Conservation (phyloP, 2,113 vertebrate species). For the Chroicocephalus ridibundus region DNA sequence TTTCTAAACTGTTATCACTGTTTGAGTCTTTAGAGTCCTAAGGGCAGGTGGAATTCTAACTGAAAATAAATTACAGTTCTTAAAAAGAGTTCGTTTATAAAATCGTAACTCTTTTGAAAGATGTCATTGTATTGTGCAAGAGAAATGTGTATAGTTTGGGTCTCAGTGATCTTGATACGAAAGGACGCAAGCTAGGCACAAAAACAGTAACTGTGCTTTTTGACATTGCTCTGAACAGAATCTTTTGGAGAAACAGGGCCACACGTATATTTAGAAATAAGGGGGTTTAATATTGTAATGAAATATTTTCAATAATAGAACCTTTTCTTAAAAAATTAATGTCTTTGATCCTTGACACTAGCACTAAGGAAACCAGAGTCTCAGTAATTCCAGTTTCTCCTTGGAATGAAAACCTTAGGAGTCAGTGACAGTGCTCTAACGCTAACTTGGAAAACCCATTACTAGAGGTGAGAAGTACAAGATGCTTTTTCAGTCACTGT, state of each 20-base stretch:
- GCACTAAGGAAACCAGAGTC: background rate
- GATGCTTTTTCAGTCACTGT: background rate
- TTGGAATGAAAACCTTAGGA: background rate
- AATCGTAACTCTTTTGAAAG: background rate
- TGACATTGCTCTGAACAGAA: background rate
- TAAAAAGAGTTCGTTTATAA: background rate
- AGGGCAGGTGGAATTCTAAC: background rate
- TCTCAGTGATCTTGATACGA: background rate
- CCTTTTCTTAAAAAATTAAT: background rate
- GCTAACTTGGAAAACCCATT: background rate
- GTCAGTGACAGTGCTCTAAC: background rate
- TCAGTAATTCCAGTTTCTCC: background rate
- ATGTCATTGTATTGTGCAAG: background rate
- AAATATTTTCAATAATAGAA: background rate
- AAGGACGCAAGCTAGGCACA: background rate
- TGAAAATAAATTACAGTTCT: background rate
- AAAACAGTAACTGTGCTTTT: background rate
- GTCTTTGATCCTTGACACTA: background rate
- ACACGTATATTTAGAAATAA: background rate
- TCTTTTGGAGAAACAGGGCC: background rate
- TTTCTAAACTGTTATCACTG: background rate
- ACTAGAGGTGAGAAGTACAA: background rate
- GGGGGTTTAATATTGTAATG: background rate
- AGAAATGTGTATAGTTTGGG: background rate
- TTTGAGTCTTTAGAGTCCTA: background rate